Evolutionary conservation across 2,888 invertebrate genomes (phyloP).

Genomic region (Hyles lineata): DNA sequence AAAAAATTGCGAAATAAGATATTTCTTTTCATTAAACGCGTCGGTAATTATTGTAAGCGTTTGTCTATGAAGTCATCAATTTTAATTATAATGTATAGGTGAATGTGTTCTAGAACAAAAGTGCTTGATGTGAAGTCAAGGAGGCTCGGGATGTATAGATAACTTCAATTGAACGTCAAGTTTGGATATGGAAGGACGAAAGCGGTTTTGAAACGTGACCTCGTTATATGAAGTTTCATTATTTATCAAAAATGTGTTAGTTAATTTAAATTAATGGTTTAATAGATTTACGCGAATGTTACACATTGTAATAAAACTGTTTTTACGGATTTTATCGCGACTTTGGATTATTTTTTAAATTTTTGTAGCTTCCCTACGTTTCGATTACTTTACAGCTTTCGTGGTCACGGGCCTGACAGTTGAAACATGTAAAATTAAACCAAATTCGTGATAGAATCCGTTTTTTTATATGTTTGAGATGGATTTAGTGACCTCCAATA

Average conservation of each 20-base stretch:
- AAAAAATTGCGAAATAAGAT: slow-evolving; percentile 65
- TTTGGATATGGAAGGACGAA: neutral
- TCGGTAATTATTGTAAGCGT: slow-evolving; percentile 57
- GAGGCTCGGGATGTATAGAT: neutral
- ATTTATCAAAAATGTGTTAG: neutral
- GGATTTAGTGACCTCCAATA: too few relatives aligned
- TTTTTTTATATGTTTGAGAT: too few relatives aligned
- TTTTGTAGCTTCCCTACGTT: too few relatives aligned
- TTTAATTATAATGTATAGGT: slow-evolving; percentile 61
- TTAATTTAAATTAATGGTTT: neutral
- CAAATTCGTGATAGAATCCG: too few relatives aligned
- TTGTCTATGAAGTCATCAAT: slow-evolving; percentile 69
- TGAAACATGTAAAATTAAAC: too few relatives aligned
- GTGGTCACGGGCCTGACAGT: too few relatives aligned
- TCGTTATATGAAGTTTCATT: neutral
- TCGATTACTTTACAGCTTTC: too few relatives aligned
- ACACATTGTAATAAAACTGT: too few relatives aligned
- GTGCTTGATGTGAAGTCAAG: slow-evolving; percentile 8
- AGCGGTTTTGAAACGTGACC: neutral
- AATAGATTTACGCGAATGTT: too few relatives aligned
- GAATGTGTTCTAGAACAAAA: slow-evolving; percentile 17
- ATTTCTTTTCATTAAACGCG: slow-evolving; percentile 61
- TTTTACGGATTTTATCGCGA: too few relatives aligned
- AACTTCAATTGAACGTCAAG: neutral
- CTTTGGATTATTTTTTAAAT: too few relatives aligned